Base-by-base conservation (phyloP, 2,797 vertebrate species). In the Galaxias olidus region DNA sequence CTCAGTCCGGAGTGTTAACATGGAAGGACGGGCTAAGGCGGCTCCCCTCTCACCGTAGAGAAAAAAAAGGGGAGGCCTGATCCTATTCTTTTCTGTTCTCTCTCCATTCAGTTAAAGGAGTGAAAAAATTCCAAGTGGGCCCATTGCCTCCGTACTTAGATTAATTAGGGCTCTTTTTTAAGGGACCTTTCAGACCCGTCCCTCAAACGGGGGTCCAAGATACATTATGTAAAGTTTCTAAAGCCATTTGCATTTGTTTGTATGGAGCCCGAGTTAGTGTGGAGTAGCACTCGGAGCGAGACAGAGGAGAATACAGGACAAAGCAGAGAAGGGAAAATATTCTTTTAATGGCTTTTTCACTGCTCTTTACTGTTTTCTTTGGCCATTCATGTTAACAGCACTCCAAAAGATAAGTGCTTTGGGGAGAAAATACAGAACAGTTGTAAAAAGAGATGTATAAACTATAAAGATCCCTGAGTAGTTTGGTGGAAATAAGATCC, bases 201-300 rank as follows among this genome's bases (percentile, higher is more conserved):
- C 89, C 90, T 95, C 85, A 82, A 95, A 91, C 83, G 78, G 86
- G 86, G 90, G 91, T 93, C 91, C 92, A 80, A 83, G 89, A 87
- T 88, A 88, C 91, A 92, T 93, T 92, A 88, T 93, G 89, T 81
- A 85, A 89, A 93, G 91, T 94, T 95, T 94, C 93, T 87, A 71
- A 81, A 91, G 83, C 83, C 90, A 95, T 96, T 96, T 95, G 94
- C 95, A 97, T 97, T 92, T 96, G 94, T 96, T 95, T 96, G 93
- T 93, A 88, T 90, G 93, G 30, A 30, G 66, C 81, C 84, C 83
- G 89, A 88, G 74, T 74, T 78, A 72, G 72, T 56, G 71, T 70
- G 65, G 75, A 82, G 83, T 61, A 80, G 78, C 78, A 76, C 75
- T 81, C 68, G 61, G 72, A 70, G 68, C 69, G 65, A 71, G 63